Evolutionary conservation across 2,797 vertebrate species (phyloP), one percentile per base, ranked within the genome.

Genomic region (Pogoniulus pusillus): DNA sequence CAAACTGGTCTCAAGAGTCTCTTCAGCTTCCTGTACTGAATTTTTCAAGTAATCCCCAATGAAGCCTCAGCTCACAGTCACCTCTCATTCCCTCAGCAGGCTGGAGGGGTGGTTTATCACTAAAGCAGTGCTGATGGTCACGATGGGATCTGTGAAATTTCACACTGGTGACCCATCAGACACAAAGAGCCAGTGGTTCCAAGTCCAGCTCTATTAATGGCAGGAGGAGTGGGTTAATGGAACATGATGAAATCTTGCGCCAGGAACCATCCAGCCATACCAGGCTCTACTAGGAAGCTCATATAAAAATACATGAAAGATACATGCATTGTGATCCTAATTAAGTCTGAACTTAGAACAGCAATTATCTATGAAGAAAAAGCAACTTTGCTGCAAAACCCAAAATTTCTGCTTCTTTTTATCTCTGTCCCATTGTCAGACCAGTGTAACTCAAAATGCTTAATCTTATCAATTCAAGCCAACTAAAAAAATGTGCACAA

Each of bases 401-500:
- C 10, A 2, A 22, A 72, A 81, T 63, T 60, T 87, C n/a, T 60
- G 37, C 41, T 55, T 8, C 29, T 72, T 81, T 39, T 90, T 16
- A 54, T 16, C 32, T 17, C 72, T 43, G 30, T 83, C 55, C 70
- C 49, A n/a, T 10, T 62, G 64, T 89, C 85, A 89, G 80, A 70
- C 32, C 35, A 10, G 4, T 27, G 1, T 20, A 85, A 78, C n/a
- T 89, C 60, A 87, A 87, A 82, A 85, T 54, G 23, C 47, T 82
- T n/a, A n/a, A 53, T 59, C 39, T 82, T 82, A 76, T 10, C 81
- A 85, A 87, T 80, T 90, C 70, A 72, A 64, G 57, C 43, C 68
- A 78, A 72, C 89, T 35, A 75, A 86, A 91, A 83, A 77, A 41
- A 89, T 69, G 32, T 26, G 53, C 60, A 70, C 72, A 70, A 79